Percentiles rank a stretch among this genome's conserved stretches.
These are phyloP conservation scores for Poeciliopsis turneri DNA, from an alignment of 2,797 vertebrate species.

Conservation along the genomic window DNA sequence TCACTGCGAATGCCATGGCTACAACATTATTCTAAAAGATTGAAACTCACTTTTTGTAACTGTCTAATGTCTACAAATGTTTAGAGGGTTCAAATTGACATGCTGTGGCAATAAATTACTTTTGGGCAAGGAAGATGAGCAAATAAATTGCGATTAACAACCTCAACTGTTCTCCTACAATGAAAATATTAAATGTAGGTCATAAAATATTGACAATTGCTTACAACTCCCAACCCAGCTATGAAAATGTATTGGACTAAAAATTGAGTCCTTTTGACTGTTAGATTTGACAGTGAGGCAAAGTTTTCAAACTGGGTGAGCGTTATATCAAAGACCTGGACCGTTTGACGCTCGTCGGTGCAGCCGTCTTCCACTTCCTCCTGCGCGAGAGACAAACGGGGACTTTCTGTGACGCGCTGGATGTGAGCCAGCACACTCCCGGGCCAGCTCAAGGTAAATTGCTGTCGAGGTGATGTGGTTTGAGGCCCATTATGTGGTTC, in stretches of 20 bases:
- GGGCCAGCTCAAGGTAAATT: slow-evolving; percentile 48
- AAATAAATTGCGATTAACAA: neutral
- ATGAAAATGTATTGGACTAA: neutral
- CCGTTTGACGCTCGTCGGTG: slow-evolving; percentile 9
- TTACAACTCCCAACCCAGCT: neutral
- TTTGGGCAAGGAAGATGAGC: neutral
- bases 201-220: neutral
- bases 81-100: neutral
- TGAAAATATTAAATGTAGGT: neutral
- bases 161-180: neutral
- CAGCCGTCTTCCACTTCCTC: slow-evolving; percentile 11
- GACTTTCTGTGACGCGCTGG: slow-evolving; percentile 14
- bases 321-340: slow-evolving; percentile 6
- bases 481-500: slow-evolving; percentile 50
- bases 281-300: neutral
- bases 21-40: neutral
- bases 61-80: neutral
- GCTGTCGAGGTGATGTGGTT: slow-evolving; percentile 43
- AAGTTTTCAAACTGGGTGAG: neutral
- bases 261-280: neutral
- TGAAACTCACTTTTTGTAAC: neutral
- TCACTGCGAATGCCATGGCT: neutral
- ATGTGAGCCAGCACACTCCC: slow-evolving; percentile 27
- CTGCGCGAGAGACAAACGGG: slow-evolving; percentile 36
- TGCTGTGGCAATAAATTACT: neutral